A percentile compares a stretch with the other conserved stretches of the same genome.
These are phyloP conservation scores for Frieseomelitta varia DNA, from an alignment of 1,140 invertebrate species.

Conservation along the genomic window DNA sequence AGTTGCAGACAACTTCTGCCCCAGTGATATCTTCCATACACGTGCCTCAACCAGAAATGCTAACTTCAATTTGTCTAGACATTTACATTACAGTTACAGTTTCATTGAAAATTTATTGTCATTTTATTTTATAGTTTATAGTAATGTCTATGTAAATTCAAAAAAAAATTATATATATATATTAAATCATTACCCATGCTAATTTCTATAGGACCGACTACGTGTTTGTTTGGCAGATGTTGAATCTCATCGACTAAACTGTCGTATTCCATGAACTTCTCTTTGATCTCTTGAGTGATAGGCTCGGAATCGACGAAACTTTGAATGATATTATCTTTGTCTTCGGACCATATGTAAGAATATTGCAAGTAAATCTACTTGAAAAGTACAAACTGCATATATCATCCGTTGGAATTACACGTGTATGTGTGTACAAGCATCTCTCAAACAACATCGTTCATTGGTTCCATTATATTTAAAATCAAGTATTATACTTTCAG, in stretches of 20 bases:
- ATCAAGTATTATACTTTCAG: no score
- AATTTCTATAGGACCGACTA: slow-evolving; percentile 87
- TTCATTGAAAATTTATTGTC: no score
- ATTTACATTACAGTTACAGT: no score
- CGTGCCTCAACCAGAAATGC: slow-evolving; percentile 87
- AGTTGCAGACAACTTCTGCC: slow-evolving; percentile 83
- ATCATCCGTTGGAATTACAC: background rate
- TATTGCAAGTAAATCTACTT: slow-evolving; percentile 83
- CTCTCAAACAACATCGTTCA: background rate
- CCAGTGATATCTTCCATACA: slow-evolving; percentile 87
- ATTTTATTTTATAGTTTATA: no score
- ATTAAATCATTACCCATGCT: slow-evolving; percentile 82
- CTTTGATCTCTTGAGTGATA: slow-evolving; percentile 87
- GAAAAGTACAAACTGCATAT: background rate
- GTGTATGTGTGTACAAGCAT: background rate
- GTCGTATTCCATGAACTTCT: slow-evolving; percentile 88
- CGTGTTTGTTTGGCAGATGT: slow-evolving; percentile 84
- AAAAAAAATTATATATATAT: no score
- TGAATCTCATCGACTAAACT: slow-evolving; percentile 85
- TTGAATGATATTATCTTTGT: slow-evolving; percentile 86
- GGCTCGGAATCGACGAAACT: slow-evolving; percentile 88
- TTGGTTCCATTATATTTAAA: background rate
- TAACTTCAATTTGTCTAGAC: slow-evolving; percentile 87
- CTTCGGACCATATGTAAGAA: slow-evolving; percentile 87
- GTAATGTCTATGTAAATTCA: background rate